Conservation (phyloP, 2,113 vertebrate species). For the Edolisoma coerulescens region DNA sequence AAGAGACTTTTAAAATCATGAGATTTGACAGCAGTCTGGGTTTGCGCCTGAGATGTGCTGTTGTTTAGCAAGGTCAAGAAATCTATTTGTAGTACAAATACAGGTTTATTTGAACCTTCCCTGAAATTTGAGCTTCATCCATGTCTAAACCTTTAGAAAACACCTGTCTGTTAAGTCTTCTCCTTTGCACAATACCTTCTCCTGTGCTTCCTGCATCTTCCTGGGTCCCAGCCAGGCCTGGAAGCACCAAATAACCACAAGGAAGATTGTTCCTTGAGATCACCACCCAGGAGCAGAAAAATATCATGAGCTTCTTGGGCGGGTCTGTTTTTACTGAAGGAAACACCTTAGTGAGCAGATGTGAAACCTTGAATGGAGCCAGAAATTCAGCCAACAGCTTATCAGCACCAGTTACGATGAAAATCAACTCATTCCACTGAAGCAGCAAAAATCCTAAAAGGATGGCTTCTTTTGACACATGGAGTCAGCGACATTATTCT, state of each 20-base stretch:
- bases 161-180: neutral
- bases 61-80: neutral
- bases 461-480: neutral
- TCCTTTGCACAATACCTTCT: neutral
- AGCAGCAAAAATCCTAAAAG: neutral
- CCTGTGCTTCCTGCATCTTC: neutral
- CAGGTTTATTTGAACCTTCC: neutral
- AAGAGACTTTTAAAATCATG: neutral
- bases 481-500: neutral
- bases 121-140: neutral
- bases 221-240: constrained; percentile 22
- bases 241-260: constrained; percentile 25
- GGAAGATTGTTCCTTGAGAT: constrained; percentile 11
- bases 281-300: constrained; percentile 44
- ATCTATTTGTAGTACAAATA: neutral
- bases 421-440: neutral
- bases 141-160: neutral
- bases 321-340: neutral
- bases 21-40: neutral
- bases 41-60: neutral
- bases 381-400: neutral
- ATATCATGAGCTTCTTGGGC: neutral
- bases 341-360: neutral
- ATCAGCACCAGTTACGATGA: neutral
- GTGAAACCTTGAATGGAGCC: neutral